These are phyloP conservation scores for Poeciliopsis retropinna DNA, from an alignment of 2,113 vertebrate genomes.

Conservation along the genomic window DNA sequence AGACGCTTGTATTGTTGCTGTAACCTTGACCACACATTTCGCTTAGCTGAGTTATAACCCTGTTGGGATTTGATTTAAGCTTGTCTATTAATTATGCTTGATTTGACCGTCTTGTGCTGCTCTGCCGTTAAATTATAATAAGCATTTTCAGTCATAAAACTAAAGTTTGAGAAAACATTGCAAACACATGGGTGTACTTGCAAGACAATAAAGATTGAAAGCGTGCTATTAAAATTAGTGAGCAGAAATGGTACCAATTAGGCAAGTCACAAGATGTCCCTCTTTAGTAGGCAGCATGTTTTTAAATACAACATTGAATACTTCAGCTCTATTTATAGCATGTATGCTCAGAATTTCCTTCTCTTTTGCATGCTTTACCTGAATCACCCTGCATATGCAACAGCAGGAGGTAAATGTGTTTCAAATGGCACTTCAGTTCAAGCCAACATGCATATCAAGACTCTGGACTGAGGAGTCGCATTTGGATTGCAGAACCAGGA, in stretches of 20 bases:
- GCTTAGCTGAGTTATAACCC: constrained; percentile 27
- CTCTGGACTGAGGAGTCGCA: constrained; percentile 8
- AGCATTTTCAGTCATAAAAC: not conserved
- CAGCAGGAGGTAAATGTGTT: constrained; percentile 5
- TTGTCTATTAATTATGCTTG: not conserved
- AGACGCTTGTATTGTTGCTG: not conserved
- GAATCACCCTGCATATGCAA: constrained; percentile 5
- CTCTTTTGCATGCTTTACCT: not conserved
- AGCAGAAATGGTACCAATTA: not conserved
- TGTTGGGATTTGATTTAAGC: not conserved
- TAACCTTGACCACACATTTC: constrained; percentile 51
- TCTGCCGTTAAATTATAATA: not conserved
- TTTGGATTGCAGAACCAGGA: constrained; percentile 4
- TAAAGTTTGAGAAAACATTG: not conserved
- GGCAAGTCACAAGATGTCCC: too few relatives aligned
- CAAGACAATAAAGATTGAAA: not conserved
- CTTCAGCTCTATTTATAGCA: not conserved
- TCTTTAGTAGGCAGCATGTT: not conserved
- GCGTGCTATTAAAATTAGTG: too few relatives aligned
- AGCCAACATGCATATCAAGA: not conserved
- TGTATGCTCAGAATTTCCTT: not conserved
- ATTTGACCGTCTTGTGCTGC: not conserved
- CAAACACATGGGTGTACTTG: not conserved
- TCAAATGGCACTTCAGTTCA: not conserved
- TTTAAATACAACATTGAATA: not conserved